A percentile compares a stretch with the other conserved stretches of the same genome.
Conservation (phyloP, 1,140 invertebrate species). For the Caenorhabditis inopinata region DNA sequence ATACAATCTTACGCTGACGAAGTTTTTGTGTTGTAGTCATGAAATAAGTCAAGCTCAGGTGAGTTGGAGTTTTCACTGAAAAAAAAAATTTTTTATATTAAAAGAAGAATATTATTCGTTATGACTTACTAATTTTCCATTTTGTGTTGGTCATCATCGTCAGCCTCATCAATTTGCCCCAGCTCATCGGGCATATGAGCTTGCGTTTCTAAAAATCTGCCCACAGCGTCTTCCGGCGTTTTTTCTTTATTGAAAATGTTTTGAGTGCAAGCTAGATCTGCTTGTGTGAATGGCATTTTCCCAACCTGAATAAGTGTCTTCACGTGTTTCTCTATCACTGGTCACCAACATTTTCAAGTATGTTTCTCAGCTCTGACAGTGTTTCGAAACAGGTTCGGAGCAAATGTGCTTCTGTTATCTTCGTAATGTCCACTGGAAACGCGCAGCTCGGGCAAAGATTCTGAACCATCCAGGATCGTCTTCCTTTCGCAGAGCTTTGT, state of each 20-base stretch:
- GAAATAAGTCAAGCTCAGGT: not conserved
- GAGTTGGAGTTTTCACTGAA: not conserved
- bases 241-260: not conserved
- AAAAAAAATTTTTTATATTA: not conserved
- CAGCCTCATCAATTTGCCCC: not conserved
- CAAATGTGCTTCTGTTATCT: not conserved
- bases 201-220: not conserved
- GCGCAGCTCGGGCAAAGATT: not conserved
- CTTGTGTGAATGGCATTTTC: not conserved
- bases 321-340: not conserved
- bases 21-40: not conserved
- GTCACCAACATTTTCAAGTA: not conserved
- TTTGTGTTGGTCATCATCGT: not conserved
- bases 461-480: not conserved
- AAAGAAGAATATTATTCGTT: too few species aligned
- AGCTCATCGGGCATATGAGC: not conserved
- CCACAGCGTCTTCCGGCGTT: not conserved
- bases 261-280: not conserved
- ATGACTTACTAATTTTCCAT: not conserved
- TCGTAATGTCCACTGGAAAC: not conserved
- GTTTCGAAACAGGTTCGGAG: not conserved
- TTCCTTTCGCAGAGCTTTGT: not conserved
- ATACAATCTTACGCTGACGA: not conserved
- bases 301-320: not conserved
- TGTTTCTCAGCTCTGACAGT: not conserved